Conservation (phyloP, 2,113 vertebrate genomes). For the Brienomyrus brachyistius region DNA sequence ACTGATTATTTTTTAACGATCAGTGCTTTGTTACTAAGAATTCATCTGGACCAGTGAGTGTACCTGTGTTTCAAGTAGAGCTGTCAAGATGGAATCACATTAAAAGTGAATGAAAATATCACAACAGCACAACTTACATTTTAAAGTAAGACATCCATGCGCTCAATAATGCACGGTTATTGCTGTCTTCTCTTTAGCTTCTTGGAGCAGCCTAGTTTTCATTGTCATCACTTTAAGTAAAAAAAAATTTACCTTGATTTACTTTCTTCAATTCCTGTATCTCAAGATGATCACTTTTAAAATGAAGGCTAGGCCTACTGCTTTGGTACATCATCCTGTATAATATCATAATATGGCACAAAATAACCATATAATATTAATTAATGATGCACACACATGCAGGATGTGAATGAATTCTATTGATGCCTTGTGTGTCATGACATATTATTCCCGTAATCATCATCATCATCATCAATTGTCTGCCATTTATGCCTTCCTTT, state of each 20-base stretch:
- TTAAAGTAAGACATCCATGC: not conserved
- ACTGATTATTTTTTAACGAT: not conserved
- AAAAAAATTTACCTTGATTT: no score
- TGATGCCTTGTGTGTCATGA: not conserved
- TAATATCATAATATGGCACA: not conserved
- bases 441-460: not conserved
- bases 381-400: not conserved
- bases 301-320: no score
- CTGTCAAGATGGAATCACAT: not conserved
- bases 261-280: no score
- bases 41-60: not conserved
- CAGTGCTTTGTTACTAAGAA: not conserved
- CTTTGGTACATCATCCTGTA: not conserved
- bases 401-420: not conserved
- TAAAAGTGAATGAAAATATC: not conserved
- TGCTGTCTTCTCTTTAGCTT: not conserved
- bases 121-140: not conserved
- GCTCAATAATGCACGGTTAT: not conserved
- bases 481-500: not conserved
- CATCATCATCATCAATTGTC: not conserved
- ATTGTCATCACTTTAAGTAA: no score
- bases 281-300: no score
- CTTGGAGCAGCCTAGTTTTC: no score
- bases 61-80: not conserved
- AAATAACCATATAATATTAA: not conserved